A percentile compares a stretch with the other conserved stretches of the same genome.
These are phyloP conservation scores for Mycteria americana DNA, from an alignment of 2,797 vertebrate species.

Conservation along the genomic window DNA sequence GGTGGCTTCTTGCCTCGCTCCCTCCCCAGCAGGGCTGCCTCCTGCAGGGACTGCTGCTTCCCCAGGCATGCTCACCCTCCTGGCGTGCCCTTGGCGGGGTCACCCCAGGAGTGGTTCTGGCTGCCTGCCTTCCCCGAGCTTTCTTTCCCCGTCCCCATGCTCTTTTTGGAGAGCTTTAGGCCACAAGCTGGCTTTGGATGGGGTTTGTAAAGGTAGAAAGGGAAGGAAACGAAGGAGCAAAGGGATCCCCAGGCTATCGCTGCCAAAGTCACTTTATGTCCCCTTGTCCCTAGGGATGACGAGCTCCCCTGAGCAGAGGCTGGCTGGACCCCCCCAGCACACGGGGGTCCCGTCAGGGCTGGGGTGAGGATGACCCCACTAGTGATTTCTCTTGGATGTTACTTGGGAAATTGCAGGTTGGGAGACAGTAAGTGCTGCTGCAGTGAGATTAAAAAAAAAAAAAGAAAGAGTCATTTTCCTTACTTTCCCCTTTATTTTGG, in stretches of 20 bases:
- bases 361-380: not conserved
- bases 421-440: not conserved
- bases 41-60: accelerated
- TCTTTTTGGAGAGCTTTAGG: not conserved
- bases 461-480: not conserved
- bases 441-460: not conserved
- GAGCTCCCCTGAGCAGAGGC: not conserved
- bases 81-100: not conserved
- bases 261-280: not conserved
- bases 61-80: not conserved
- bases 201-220: not conserved
- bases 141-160: accelerated
- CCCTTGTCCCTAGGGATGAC: accelerated
- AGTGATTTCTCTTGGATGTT: not conserved
- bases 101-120: not conserved
- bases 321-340: not conserved
- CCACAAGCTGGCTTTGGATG: not conserved
- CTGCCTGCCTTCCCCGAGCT: not conserved
- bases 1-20: not conserved
- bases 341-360: accelerated
- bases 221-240: not conserved
- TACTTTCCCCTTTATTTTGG: not conserved
- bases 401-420: not conserved
- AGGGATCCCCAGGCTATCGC: not conserved
- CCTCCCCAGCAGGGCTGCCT: not conserved